phyloP scores from a whole-genome alignment of 2,113 vertebrate genomes.

The Peromyscus maniculatus region DNA sequence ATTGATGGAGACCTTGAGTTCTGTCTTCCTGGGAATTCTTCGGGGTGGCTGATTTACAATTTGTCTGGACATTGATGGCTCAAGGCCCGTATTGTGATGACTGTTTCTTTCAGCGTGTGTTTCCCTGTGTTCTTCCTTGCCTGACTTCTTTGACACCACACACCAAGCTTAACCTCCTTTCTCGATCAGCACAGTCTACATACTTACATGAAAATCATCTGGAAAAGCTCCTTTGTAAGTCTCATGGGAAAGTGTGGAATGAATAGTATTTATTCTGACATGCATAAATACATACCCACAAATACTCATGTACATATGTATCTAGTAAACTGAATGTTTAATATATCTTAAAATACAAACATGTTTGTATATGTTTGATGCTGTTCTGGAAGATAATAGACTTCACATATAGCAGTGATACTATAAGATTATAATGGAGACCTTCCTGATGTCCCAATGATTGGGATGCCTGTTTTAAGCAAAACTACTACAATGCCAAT shows the following conservation, averaged over 20 bases:
- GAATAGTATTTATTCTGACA: not conserved
- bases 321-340: not conserved
- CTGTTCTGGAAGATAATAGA: not conserved
- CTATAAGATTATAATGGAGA: not conserved
- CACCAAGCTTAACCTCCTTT: constrained; percentile 12
- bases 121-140: constrained; percentile 14
- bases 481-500: not conserved
- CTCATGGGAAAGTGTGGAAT: constrained; percentile 24
- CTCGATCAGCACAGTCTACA: not conserved
- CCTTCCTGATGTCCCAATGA: not conserved
- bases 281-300: not conserved
- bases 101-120: not conserved
- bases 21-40: constrained; percentile 34
- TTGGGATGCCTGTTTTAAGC: not conserved
- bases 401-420: not conserved
- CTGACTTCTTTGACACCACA: not conserved
- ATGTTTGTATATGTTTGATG: not conserved
- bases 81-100: not conserved
- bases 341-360: not conserved
- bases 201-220: not conserved
- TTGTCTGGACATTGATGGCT: constrained; percentile 32
- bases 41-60: constrained; percentile 4
- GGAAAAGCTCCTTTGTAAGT: not conserved
- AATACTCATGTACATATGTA: not conserved
- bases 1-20: constrained; percentile 22